Evolutionary conservation across 2,888 invertebrate species (phyloP), one percentile per base, ranked within the genome.

Genomic region (Protophormia terraenovae): DNA sequence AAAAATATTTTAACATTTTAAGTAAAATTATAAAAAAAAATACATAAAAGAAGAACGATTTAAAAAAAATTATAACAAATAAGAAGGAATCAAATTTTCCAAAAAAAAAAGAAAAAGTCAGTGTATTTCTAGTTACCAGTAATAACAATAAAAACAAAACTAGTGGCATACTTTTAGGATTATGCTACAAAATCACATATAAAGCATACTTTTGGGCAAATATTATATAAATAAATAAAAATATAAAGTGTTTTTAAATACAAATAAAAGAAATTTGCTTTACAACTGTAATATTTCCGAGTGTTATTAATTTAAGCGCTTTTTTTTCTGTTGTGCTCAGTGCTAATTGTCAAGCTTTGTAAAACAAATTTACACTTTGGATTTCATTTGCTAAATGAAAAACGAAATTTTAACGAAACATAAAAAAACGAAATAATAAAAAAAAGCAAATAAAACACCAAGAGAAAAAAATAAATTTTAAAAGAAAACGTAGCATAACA

Each of bases 121-220:
- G n/a, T 53, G n/a, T n/a, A n/a, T n/a, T n/a, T n/a, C n/a, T 22
- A 24, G 10, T 24, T 3, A 53, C 19, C 19, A 50, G 50, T 55
- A 29, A 58, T 55, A 71, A 81, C 60, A 50, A 55, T 55, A 19
- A 12, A 58, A 72, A 58, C 27, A 58, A 35, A 60, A 60, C 45
- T 16, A 55, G 38, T 64, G 81, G 80, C 72, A 82, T 76, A 84
- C 75, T 53, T 47, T 55, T 50, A 79, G 82, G 84, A 41, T 66
- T 38, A 8, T 64, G 12, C 19, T 24, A 47, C 29, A 1, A 35
- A 60, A 16, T 22, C n/a, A n/a, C n/a, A n/a, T n/a, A n/a, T 12
- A 60, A 75, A 78, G 72, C 53, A 79, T 75, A 85, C 2, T 75
- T 75, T 47, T 29, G 32, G 66, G 76, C 50, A 72, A 53, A 69